phyloP scores from a whole-genome alignment of 2,797 vertebrate genomes.

The Sparus aurata region DNA sequence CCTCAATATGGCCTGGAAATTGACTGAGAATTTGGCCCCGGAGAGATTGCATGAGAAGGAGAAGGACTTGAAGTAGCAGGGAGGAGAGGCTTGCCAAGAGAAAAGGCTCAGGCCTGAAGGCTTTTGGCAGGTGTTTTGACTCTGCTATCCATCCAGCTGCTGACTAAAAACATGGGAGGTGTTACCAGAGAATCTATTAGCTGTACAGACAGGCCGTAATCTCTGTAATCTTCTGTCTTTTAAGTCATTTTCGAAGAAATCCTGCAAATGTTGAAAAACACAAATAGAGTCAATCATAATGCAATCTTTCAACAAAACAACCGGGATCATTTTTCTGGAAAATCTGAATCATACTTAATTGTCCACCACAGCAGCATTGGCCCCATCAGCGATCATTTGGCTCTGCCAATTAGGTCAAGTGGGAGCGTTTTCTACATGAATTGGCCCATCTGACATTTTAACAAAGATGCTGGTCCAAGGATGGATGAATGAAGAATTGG shows the following conservation, averaged over 20 bases:
- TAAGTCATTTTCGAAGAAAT: slow-evolving; percentile 31
- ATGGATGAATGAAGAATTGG: slow-evolving; percentile 41
- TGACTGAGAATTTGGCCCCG: slow-evolving; percentile 67
- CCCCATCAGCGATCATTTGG: slow-evolving; percentile 38
- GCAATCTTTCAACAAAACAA: slow-evolving; percentile 23
- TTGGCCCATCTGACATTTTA: slow-evolving; percentile 60
- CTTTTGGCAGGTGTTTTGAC: slow-evolving; percentile 79
- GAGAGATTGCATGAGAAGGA: slow-evolving; percentile 77
- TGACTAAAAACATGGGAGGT: slow-evolving; percentile 71
- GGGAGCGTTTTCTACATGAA: slow-evolving; percentile 61
- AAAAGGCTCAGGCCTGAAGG: slow-evolving; percentile 71
- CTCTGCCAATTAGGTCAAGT: slow-evolving; percentile 60
- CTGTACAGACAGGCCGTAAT: slow-evolving; percentile 53
- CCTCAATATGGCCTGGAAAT: slow-evolving; percentile 75
- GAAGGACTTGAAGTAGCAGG: slow-evolving; percentile 73
- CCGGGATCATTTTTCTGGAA: slow-evolving; percentile 15
- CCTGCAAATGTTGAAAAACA: slow-evolving; percentile 24
- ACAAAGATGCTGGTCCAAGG: slow-evolving; percentile 49
- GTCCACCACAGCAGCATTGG: slow-evolving; percentile 32
- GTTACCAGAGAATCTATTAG: slow-evolving; percentile 70
- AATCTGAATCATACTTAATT: slow-evolving; percentile 48
- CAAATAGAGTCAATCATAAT: slow-evolving; percentile 15
- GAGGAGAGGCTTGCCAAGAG: slow-evolving; percentile 72
- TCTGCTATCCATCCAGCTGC: slow-evolving; percentile 79
- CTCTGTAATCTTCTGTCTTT: slow-evolving; percentile 50